Percentiles rank a stretch among this genome's conserved stretches.
phyloP scores from a whole-genome alignment of 2,113 vertebrate species.

The Alouatta palliata region DNA sequence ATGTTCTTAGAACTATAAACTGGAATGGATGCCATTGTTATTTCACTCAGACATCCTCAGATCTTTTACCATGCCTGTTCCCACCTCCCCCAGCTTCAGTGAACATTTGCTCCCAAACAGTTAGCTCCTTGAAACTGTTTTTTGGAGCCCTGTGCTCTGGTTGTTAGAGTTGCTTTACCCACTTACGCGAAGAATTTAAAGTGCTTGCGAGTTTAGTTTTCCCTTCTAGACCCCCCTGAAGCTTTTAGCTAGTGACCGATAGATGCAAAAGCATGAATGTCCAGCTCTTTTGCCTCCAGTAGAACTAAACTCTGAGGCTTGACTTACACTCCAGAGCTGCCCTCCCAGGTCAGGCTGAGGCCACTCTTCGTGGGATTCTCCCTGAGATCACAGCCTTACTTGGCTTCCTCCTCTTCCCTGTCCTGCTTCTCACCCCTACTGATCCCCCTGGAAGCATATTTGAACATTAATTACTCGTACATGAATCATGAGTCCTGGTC shows the following conservation, averaged over 20 bases:
- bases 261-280: no score
- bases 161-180: neutral
- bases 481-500: neutral
- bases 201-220: neutral
- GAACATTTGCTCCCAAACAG: neutral
- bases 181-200: neutral
- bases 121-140: neutral
- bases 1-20: neutral
- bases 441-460: neutral
- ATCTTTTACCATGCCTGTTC: neutral
- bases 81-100: neutral
- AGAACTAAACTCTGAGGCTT: neutral
- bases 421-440: neutral
- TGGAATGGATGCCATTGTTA: neutral
- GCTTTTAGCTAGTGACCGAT: neutral
- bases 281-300: neutral
- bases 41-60: neutral
- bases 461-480: neutral
- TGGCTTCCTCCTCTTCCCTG: neutral
- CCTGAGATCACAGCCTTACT: neutral
- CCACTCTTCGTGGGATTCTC: neutral
- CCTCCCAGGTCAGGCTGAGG: neutral
- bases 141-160: neutral
- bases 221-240: fast-evolving
- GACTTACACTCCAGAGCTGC: neutral